These are phyloP conservation scores for Platichthys flesus DNA, from an alignment of 2,113 vertebrate species.

Conservation along the genomic window DNA sequence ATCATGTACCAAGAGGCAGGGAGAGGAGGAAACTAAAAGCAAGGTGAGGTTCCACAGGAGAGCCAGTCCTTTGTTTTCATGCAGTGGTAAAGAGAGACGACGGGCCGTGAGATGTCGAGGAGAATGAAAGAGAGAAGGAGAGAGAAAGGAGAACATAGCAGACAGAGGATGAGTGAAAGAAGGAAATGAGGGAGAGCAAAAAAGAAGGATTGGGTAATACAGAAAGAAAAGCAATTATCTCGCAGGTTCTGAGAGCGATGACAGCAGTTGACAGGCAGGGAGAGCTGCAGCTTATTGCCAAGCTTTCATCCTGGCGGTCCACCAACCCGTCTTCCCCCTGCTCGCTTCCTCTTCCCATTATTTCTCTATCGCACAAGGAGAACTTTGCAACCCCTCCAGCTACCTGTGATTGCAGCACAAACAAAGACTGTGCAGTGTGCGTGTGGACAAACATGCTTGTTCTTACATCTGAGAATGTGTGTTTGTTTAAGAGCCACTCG, in stretches of 20 bases:
- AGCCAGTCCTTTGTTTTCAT: conserved; percentile 28
- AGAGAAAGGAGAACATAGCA: conserved; percentile 55
- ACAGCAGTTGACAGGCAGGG: conserved; percentile 71
- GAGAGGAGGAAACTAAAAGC: conserved; percentile 21
- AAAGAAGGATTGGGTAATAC: conserved; percentile 34
- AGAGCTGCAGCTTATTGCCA: conserved; percentile 71
- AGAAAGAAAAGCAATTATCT: conserved; percentile 72
- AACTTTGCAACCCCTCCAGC: conserved; percentile 55
- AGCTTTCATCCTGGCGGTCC: conserved; percentile 68
- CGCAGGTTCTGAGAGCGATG: conserved; percentile 61
- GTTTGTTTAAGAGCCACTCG: conserved; percentile 14
- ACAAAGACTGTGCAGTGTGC: conserved; percentile 33
- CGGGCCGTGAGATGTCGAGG: conserved; percentile 32
- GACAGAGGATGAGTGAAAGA: conserved; percentile 51
- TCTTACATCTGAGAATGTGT: conserved; percentile 5
- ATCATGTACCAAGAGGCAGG: conserved; percentile 19
- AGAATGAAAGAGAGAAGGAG: conserved; percentile 12
- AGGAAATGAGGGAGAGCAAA: conserved; percentile 60
- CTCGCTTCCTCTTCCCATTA: conserved; percentile 48
- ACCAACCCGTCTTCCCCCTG: not conserved
- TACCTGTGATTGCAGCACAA: conserved; percentile 61
- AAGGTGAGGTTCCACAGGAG: not conserved
- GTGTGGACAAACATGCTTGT: not conserved
- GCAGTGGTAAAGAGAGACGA: not conserved
- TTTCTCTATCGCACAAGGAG: conserved; percentile 50